Evolutionary conservation across 2,888 invertebrate species (phyloP).

Genomic region (Lycaena phlaeas): DNA sequence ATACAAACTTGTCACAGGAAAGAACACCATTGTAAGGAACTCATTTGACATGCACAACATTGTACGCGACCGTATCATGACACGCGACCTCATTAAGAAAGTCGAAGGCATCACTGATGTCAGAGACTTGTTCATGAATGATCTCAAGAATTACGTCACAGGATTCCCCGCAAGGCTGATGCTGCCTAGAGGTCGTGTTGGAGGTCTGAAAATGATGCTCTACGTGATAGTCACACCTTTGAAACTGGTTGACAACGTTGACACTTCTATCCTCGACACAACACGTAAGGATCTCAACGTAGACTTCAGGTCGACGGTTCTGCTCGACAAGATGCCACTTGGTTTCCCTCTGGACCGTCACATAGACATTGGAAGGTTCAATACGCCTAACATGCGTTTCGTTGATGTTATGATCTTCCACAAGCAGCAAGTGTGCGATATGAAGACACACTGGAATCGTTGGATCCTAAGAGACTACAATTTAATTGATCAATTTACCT

Average conservation of each 20-base stretch:
- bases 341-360: constrained; percentile 84
- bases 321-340: constrained; percentile 76
- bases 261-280: constrained; percentile 46
- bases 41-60: constrained; percentile 78
- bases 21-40: constrained; percentile 75
- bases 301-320: constrained; percentile 48
- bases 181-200: constrained; percentile 78
- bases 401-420: constrained; percentile 78
- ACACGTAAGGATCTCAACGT: constrained; percentile 53
- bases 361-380: constrained; percentile 73
- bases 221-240: constrained; percentile 76
- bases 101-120: constrained; percentile 68
- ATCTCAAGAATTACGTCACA: constrained; percentile 65
- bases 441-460: constrained; percentile 54
- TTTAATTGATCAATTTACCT: constrained; percentile 36
- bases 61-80: constrained; percentile 77
- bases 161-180: constrained; percentile 81
- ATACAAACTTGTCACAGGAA: constrained; percentile 74
- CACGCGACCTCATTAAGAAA: constrained; percentile 75
- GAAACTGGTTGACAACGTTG: constrained; percentile 51
- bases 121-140: constrained; percentile 40
- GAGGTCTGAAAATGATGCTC: constrained; percentile 77
- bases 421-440: constrained; percentile 59
- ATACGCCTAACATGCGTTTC: constrained; percentile 78
- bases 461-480: constrained; percentile 50